phyloP scores from a whole-genome alignment of 2,888 invertebrate species.

The Brachylomia viminalis region DNA sequence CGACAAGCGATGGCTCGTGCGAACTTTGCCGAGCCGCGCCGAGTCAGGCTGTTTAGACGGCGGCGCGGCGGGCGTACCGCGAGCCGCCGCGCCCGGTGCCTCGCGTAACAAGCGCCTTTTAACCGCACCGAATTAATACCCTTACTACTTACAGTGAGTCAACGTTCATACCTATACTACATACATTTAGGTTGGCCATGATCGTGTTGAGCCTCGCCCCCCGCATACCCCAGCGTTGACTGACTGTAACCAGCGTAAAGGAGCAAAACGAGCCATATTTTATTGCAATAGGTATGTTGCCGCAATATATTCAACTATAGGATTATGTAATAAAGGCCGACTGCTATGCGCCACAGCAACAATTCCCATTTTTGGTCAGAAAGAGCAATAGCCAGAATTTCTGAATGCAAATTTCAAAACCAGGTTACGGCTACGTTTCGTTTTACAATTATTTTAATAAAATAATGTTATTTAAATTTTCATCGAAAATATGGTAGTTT shows the following conservation, averaged over 20 bases:
- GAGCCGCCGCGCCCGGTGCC: background rate
- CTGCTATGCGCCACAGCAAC: background rate
- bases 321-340: background rate
- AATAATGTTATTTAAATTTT: too few relatives aligned
- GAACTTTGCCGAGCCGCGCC: background rate
- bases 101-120: background rate
- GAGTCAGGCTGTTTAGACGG: background rate
- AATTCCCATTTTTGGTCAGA: background rate
- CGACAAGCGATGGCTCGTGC: background rate
- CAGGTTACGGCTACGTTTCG: too few relatives aligned
- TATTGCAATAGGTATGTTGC: background rate
- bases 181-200: background rate
- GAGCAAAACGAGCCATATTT: constrained; percentile 18
- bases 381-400: too few relatives aligned
- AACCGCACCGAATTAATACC: background rate
- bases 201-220: background rate
- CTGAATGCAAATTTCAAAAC: too few relatives aligned
- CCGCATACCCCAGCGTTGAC: constrained; percentile 18
- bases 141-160: constrained; percentile 19
- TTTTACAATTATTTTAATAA: too few relatives aligned
- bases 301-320: background rate
- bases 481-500: too few relatives aligned
- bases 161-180: background rate
- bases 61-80: background rate
- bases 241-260: constrained; percentile 14